Conservation (phyloP, 2,113 vertebrate species). For the Lepus americanus region DNA sequence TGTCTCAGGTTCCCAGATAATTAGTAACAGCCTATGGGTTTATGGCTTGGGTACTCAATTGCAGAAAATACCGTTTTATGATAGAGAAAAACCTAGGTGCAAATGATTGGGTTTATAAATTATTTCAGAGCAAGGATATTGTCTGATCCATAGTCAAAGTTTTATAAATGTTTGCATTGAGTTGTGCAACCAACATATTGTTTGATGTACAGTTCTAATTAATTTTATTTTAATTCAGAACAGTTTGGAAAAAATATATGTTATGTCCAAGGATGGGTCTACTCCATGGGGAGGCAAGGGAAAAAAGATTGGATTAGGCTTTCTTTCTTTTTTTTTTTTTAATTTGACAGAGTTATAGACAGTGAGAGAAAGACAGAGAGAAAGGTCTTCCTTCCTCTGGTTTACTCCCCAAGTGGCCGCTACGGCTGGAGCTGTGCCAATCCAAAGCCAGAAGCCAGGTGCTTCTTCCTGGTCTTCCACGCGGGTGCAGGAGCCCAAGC, state of each 20-base stretch:
- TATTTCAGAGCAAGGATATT: not conserved
- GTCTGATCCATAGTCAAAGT: not conserved
- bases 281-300: not conserved
- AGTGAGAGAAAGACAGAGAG: no score
- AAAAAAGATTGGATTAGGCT: not conserved
- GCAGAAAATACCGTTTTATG: not conserved
- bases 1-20: not conserved
- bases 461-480: no score
- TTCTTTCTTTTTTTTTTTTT: no score
- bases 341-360: no score
- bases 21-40: not conserved
- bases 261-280: not conserved
- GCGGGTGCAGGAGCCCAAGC: no score
- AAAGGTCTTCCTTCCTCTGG: no score
- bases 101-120: not conserved
- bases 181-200: not conserved
- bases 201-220: not conserved
- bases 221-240: not conserved
- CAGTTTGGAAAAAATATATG: not conserved
- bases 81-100: not conserved
- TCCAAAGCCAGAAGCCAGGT: no score
- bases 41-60: not conserved
- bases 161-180: slow-evolving; percentile 25
- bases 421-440: no score
- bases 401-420: no score